Percentiles rank a stretch among this genome's conserved stretches.
Conservation (phyloP, 1,140 invertebrate genomes). For the Cydia fagiglandana region DNA sequence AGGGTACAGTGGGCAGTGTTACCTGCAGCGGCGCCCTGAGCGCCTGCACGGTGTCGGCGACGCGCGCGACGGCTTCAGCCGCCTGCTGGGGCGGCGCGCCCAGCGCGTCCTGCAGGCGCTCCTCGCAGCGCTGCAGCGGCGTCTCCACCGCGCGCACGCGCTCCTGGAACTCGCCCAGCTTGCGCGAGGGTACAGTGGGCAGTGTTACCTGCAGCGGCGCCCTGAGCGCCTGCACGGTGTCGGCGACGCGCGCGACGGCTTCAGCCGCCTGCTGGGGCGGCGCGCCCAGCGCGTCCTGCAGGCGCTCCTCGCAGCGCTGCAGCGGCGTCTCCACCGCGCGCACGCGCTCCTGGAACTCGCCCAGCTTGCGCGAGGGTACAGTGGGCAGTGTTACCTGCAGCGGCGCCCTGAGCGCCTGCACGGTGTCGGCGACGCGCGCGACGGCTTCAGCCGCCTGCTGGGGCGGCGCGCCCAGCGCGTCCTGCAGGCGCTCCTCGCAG, state of each 20-base stretch:
- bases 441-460: constrained; percentile 56
- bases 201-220: constrained; percentile 85
- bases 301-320: constrained; percentile 90
- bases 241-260: constrained; percentile 55
- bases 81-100: constrained; percentile 54
- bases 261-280: constrained; percentile 56
- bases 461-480: constrained; percentile 53
- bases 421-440: constrained; percentile 56
- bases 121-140: constrained; percentile 91
- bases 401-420: constrained; percentile 85
- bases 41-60: constrained; percentile 71
- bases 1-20: constrained; percentile 58
- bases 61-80: constrained; percentile 53
- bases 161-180: constrained; percentile 92
- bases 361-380: constrained; percentile 85
- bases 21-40: constrained; percentile 89
- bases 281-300: constrained; percentile 51
- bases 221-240: constrained; percentile 81
- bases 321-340: constrained; percentile 90
- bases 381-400: constrained; percentile 79
- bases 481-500: constrained; percentile 86
- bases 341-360: constrained; percentile 92
- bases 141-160: constrained; percentile 90
- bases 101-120: constrained; percentile 74
- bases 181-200: constrained; percentile 80